Evolutionary conservation across 2,888 invertebrate genomes (phyloP).

Genomic region (Reticulitermes lucifugus): DNA sequence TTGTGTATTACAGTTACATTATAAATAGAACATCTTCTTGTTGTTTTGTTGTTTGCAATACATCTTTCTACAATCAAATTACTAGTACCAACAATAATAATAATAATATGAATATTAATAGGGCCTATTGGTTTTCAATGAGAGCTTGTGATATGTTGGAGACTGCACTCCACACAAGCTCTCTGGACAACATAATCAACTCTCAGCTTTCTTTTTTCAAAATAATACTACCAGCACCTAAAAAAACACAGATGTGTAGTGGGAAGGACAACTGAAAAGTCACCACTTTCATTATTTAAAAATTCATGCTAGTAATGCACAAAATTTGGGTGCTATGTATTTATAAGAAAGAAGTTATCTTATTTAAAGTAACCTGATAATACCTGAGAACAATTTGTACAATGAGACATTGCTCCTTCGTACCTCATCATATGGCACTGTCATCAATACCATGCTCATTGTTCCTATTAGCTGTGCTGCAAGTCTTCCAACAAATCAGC

Average conservation of each 20-base stretch:
- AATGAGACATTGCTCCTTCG: conserved; percentile 21
- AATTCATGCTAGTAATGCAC: conserved; percentile 25
- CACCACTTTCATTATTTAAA: not conserved
- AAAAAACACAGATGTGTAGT: not conserved
- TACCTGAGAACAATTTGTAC: conserved; percentile 50
- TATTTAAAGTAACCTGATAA: conserved; percentile 41
- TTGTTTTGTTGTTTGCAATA: conserved; percentile 41
- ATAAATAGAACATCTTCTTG: conserved; percentile 25
- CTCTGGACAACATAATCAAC: not conserved
- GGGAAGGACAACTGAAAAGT: not conserved
- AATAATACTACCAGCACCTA: not conserved
- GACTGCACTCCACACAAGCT: not conserved
- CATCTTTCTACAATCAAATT: conserved; percentile 10
- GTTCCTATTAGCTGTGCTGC: conserved; percentile 3
- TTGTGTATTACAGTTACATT: conserved; percentile 33
- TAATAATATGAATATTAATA: not conserved
- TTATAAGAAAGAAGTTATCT: conserved; percentile 30
- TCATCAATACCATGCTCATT: conserved; percentile 35
- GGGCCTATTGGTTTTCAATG: conserved; percentile 8
- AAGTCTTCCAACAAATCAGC: not conserved
- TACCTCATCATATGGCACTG: conserved; percentile 38
- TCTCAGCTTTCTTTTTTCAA: conserved; percentile 19
- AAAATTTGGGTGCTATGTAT: conserved; percentile 28
- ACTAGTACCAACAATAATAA: conserved; percentile 15
- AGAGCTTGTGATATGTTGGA: conserved; percentile 16